These are phyloP conservation scores for Synanthedon myopaeformis DNA, from an alignment of 2,888 invertebrate species.

Conservation along the genomic window DNA sequence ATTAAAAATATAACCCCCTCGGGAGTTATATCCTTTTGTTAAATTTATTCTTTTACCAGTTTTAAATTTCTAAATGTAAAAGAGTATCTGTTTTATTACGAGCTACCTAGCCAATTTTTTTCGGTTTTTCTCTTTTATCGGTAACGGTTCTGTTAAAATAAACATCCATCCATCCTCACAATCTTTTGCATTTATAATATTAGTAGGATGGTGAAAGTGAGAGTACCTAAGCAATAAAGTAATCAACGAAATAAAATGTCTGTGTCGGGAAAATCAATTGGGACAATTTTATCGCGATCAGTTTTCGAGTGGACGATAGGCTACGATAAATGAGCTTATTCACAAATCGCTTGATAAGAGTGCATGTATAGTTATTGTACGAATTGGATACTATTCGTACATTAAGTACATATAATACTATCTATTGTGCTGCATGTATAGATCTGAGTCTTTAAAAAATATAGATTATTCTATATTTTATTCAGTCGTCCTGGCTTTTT, in stretches of 20 bases:
- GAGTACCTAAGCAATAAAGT: background rate
- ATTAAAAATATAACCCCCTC: constrained; percentile 1
- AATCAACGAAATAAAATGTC: constrained; percentile 5
- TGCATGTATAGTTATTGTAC: background rate
- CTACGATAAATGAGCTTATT: constrained; percentile 27
- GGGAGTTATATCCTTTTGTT: background rate
- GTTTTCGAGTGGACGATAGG: constrained; percentile 32
- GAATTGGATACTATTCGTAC: too few relatives aligned
- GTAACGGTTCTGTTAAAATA: background rate
- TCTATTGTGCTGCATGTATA: background rate
- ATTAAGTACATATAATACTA: too few relatives aligned
- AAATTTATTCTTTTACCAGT: too few relatives aligned
- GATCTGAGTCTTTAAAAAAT: background rate
- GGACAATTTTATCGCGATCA: constrained; percentile 54
- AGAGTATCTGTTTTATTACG: too few relatives aligned
- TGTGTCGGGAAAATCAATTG: constrained; percentile 59
- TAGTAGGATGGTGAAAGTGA: background rate
- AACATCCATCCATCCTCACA: background rate
- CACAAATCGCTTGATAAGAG: constrained; percentile 17
- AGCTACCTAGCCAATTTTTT: too few relatives aligned
- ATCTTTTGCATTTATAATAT: background rate
- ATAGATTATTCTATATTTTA: background rate
- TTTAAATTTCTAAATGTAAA: too few relatives aligned
- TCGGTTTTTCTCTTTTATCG: too few relatives aligned
- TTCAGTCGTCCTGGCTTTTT: background rate